A percentile compares a stretch with the other conserved stretches of the same genome.
These are phyloP conservation scores for Corythaeola cristata DNA, from an alignment of 2,113 vertebrate species.

Conservation along the genomic window DNA sequence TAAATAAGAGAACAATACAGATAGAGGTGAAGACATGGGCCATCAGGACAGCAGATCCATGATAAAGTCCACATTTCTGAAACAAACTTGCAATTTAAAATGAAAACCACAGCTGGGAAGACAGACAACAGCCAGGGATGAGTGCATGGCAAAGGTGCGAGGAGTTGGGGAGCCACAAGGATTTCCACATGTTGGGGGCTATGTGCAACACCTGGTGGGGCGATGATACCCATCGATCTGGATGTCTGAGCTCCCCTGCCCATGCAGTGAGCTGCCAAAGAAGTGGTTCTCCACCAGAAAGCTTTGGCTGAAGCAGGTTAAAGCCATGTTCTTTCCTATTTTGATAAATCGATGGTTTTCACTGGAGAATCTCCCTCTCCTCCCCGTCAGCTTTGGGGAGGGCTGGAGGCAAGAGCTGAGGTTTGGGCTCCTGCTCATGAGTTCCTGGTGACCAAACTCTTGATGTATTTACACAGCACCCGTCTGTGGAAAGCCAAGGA, in stretches of 20 bases:
- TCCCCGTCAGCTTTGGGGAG: too few species aligned
- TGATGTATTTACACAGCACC: neutral
- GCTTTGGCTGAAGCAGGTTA: neutral
- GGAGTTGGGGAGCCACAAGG: neutral
- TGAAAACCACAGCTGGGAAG: neutral
- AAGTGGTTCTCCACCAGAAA: neutral
- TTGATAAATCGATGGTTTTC: neutral
- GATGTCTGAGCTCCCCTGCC: neutral
- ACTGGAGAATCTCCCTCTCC: neutral
- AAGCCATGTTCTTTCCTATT: neutral
- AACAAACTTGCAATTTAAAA: neutral
- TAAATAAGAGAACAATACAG: neutral
- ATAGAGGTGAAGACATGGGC: neutral
- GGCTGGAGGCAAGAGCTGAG: neutral
- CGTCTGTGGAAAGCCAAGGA: neutral
- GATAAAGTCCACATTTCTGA: neutral
- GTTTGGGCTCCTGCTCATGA: neutral
- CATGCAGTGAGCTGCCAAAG: accelerated
- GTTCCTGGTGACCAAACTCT: neutral
- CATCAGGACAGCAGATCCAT: neutral
- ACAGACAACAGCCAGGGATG: too few species aligned
- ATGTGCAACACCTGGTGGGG: accelerated
- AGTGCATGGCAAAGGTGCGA: accelerated
- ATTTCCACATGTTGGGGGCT: neutral
- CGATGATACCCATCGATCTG: neutral